Evolutionary conservation across 2,888 invertebrate species (phyloP).

Genomic region (Willowsia nigromaculata): DNA sequence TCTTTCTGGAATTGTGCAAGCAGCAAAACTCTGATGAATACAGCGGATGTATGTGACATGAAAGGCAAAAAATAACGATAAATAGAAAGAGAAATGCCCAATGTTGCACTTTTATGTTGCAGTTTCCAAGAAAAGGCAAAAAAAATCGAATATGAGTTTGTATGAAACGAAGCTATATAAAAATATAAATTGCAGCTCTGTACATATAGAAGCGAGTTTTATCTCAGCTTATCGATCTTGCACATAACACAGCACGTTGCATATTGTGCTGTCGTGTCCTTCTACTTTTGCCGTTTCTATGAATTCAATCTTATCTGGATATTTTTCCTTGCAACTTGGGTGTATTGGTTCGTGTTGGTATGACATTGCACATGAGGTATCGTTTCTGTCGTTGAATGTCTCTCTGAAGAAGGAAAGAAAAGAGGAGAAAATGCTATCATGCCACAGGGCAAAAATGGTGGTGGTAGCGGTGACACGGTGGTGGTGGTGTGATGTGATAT

Average conservation of each 20-base stretch:
- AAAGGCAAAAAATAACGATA: background rate
- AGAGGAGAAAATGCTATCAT: background rate
- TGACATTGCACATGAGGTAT: background rate
- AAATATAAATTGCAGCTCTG: background rate
- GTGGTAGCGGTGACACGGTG: slow-evolving; percentile 6
- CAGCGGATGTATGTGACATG: slow-evolving; percentile 44
- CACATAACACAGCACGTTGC: background rate
- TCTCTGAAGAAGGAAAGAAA: background rate
- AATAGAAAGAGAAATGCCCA: background rate
- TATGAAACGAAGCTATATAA: background rate
- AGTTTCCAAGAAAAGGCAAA: background rate
- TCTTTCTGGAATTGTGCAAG: background rate
- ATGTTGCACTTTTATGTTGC: slow-evolving; percentile 1
- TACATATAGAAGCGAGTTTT: background rate
- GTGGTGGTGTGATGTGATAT: slow-evolving; percentile 28
- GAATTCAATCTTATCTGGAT: background rate
- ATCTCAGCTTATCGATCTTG: slow-evolving; percentile 11
- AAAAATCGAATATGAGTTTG: background rate
- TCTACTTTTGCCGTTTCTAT: background rate
- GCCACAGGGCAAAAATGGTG: slow-evolving; percentile 4
- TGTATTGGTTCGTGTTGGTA: background rate
- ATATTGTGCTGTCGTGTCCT: background rate
- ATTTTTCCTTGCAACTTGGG: background rate
- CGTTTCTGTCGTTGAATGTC: slow-evolving; percentile 16
- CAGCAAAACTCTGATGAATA: background rate